These are phyloP conservation scores for Augiades crinisus DNA, from an alignment of 2,888 invertebrate species.

Conservation along the genomic window DNA sequence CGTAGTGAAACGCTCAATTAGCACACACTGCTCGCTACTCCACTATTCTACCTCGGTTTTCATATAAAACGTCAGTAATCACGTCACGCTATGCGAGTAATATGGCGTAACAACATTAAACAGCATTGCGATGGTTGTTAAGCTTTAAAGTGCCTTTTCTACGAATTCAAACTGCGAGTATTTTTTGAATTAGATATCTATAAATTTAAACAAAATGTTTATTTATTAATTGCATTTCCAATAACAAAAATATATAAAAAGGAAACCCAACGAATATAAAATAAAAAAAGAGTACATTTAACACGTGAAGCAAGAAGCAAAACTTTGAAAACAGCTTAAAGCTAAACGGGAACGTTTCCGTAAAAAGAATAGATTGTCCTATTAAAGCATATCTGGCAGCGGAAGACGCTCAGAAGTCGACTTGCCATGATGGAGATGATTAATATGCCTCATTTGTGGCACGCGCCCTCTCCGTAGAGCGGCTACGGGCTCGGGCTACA, in stretches of 20 bases:
- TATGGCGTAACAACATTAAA: constrained; percentile 29
- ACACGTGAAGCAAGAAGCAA: neutral
- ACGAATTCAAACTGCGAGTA: neutral
- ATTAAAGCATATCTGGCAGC: constrained; percentile 65
- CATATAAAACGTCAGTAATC: constrained; percentile 53
- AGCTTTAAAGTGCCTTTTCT: constrained; percentile 15
- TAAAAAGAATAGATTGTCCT: constrained; percentile 48
- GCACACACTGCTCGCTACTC: constrained; percentile 48
- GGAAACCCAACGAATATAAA: neutral
- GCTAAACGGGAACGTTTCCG: constrained; percentile 37
- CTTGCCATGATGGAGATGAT: constrained; percentile 74
- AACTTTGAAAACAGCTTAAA: constrained; percentile 10
- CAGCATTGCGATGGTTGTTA: constrained; percentile 16
- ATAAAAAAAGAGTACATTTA: no score
- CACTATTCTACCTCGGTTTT: constrained; percentile 51
- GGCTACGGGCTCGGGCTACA: constrained; percentile 44
- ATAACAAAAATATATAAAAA: neutral
- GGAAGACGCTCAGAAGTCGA: constrained; percentile 72
- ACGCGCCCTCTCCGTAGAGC: constrained; percentile 48
- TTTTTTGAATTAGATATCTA: neutral
- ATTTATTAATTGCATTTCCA: neutral
- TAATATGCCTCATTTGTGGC: constrained; percentile 79
- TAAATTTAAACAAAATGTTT: neutral
- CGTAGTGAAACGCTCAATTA: constrained; percentile 72
- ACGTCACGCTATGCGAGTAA: constrained; percentile 39